Evolutionary conservation across 92 coral and sea anemone genomes (phyloP), one percentile per base, ranked within the genome.

Genomic region (Zoanthus sociatus): DNA sequence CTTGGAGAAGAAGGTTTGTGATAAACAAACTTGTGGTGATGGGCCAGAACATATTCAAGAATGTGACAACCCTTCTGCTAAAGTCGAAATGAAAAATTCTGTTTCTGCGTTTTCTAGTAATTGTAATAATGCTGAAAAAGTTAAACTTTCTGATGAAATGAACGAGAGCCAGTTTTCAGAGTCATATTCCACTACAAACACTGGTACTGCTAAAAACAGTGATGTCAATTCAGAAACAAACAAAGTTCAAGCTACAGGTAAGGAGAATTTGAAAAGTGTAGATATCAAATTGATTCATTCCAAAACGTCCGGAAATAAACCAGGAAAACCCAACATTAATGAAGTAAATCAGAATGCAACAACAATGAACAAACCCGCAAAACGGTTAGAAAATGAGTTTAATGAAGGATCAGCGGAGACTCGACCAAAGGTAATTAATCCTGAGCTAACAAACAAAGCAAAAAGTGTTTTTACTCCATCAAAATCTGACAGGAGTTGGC

Each of bases 391-490:
- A 26, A 1, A 31, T n/a, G 73, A 79, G 73, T 13, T 31, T 64
- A 11, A n/a, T 42, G 60, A 47, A 64, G 63, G 18, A 18, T 47
- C 75, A 10, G 42, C 46, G 45, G 85, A 58, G 5, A 47, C 85
- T 32, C 66, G 85, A 66, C 75, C 75, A 45, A 81, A 81, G 20
- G 21, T 53, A 37, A 37, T 37, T 5, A 64, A 44, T 30, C 44
- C 69, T 4, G 85, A 81, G 66, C 85, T 46, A 6, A 81, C 21
- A 53, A 81, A 47, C 45, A 63, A 3, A n/a, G 73, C 61, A 81
- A 81, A 45, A 64, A 37, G 11, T 30, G 42, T 18, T 63, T 63
- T 21, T 3, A n/a, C 26, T 18, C 21, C 73, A 32, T 69, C 61
- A 45, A 66, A 12, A 45, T 37, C 85, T 18, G 85, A 55, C 18